These are phyloP conservation scores for Delichon dasypus DNA, from an alignment of 2,797 vertebrate species.

Conservation along the genomic window DNA sequence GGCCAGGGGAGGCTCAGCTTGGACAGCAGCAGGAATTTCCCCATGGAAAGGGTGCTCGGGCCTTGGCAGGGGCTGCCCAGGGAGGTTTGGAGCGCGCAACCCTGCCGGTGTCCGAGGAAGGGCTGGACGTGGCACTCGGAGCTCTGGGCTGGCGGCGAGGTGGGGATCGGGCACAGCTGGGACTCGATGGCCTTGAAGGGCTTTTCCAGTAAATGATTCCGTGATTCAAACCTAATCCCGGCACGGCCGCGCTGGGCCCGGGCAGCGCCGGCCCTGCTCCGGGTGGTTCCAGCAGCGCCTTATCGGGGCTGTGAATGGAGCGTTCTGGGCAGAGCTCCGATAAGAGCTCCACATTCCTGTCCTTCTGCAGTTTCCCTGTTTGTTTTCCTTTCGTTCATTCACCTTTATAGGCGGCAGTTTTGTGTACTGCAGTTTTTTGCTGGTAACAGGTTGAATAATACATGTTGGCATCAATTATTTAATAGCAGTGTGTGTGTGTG, in stretches of 20 bases:
- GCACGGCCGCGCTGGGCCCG: not conserved
- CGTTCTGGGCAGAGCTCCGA: not conserved
- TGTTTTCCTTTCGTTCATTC: fast-evolving
- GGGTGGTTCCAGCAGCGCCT: not conserved
- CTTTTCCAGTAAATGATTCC: not conserved
- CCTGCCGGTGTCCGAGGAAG: too few relatives aligned
- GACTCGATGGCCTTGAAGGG: not conserved
- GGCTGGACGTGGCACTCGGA: too few relatives aligned
- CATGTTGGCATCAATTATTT: not conserved
- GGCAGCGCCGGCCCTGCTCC: not conserved
- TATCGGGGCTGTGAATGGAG: not conserved
- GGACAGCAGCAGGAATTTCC: fast-evolving
- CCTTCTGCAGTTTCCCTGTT: fast-evolving
- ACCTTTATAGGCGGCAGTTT: fast-evolving
- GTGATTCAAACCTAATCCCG: not conserved
- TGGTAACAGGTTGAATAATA: not conserved
- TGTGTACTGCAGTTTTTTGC: fast-evolving
- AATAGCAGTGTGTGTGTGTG: fast-evolving
- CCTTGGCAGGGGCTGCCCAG: too few relatives aligned
- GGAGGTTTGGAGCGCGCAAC: too few relatives aligned
- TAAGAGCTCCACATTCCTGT: not conserved
- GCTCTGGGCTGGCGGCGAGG: too few relatives aligned
- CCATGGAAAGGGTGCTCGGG: not conserved
- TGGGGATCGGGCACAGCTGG: too few relatives aligned
- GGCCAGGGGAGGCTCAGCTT: fast-evolving